Base-by-base conservation (phyloP, 2,888 invertebrate genomes). In the Leptinotarsa tumamoca region DNA sequence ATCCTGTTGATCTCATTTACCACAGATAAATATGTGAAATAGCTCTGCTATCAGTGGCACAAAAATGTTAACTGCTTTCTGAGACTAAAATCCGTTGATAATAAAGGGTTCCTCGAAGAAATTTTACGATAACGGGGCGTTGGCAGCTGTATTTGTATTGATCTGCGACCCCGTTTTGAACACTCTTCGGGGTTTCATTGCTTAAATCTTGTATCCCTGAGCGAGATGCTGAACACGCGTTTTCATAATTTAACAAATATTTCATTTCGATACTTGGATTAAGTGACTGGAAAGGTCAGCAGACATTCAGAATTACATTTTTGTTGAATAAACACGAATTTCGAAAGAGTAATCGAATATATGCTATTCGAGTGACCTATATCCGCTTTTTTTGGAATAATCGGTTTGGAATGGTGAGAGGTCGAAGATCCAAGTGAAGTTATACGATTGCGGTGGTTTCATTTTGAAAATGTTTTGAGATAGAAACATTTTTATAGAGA, bases 111-210 rank as follows among this genome's bases (percentile, higher is more conserved):
- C 23, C 58, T 17, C 23, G 21, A 43, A 58, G 58, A n/a, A 17
- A 58, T 70, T 61, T 70, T 23, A 50, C 61, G 50, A 49, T 58
- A 79, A 81, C 83, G 80, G 82, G 81, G 83, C 83, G 82, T 82
- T 83, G 83, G 81, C 83, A 80, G 79, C 77, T 68, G 72, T 69
- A 80, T 80, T 81, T 76, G 78, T 83, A 83, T 83, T 83, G 83
- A 83, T 83, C 82, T 76, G 78, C 81, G 83, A 83, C 83, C 83
- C 81, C 81, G 81, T 82, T 83, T 82, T 80, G 82, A 81, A 80
- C 82, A 79, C 82, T 81, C 82, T 82, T 80, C 70, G 74, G 72
- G 69, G 75, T 79, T 77, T 79, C 73, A 54, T 71, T 49, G 61
- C 70, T 49, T 14, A 33, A 56, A 56, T 63, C 54, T 70, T 54